Evolutionary conservation across 2,797 vertebrate genomes (phyloP).

Genomic region (Buceros bicornis): DNA sequence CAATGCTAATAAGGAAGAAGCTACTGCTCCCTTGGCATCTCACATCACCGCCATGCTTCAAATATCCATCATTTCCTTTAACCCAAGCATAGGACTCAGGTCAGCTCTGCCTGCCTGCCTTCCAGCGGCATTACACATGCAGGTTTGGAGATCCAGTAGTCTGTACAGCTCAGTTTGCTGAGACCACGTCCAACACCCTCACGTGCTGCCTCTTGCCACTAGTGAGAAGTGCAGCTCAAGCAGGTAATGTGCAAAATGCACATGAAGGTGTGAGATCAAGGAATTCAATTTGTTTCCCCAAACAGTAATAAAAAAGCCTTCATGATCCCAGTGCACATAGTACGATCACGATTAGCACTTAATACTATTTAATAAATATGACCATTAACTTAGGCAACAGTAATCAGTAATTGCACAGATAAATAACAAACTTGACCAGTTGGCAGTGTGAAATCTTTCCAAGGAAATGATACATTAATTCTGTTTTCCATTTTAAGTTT

Average conservation of each 20-base stretch:
- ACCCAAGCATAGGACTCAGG: neutral
- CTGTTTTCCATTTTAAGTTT: neutral
- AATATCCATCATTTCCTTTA: neutral
- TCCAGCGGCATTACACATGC: neutral
- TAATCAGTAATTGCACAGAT: neutral
- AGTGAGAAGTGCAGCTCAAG: neutral
- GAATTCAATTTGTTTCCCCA: neutral
- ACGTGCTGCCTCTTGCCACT: neutral
- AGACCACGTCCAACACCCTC: neutral
- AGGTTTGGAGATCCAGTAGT: neutral
- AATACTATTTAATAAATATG: neutral
- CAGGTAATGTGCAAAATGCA: neutral
- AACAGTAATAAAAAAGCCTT: neutral
- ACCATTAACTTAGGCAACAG: neutral
- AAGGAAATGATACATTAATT: neutral
- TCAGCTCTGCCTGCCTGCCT: neutral
- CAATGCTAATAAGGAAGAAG: neutral
- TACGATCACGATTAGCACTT: neutral
- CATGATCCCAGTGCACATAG: neutral
- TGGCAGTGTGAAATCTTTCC: neutral
- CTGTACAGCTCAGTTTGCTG: neutral
- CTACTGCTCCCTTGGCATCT: neutral
- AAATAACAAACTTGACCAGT: neutral
- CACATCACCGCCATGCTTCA: neutral
- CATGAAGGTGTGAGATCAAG: accelerated